phyloP scores from a whole-genome alignment of 2,888 invertebrate species.

The Heliconius charithonia region DNA sequence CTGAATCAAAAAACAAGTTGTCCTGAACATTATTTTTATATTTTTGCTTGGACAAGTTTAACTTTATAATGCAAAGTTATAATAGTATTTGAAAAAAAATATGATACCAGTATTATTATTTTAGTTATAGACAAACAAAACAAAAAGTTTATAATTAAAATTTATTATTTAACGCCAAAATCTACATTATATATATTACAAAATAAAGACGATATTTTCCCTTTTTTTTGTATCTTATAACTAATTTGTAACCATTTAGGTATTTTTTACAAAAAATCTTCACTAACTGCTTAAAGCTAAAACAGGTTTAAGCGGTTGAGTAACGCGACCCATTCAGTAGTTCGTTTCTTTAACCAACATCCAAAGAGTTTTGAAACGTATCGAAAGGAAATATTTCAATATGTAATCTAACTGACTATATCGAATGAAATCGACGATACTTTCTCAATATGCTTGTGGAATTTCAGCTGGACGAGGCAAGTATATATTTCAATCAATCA shows the following conservation, averaged over 20 bases:
- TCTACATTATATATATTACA: too few relatives aligned
- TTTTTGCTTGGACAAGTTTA: too few relatives aligned
- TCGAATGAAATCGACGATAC: constrained; percentile 9
- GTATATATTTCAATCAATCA: not conserved
- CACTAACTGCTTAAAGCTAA: not conserved
- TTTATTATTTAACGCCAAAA: too few relatives aligned
- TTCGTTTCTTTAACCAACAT: constrained; percentile 18
- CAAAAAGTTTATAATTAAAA: too few relatives aligned
- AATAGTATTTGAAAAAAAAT: too few relatives aligned
- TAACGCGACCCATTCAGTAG: constrained; percentile 21
- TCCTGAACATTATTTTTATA: too few relatives aligned
- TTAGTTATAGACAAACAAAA: too few relatives aligned
- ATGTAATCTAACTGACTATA: constrained; percentile 1
- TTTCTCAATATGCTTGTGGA: constrained; percentile 6
- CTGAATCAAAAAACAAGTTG: too few relatives aligned
- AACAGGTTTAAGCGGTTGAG: constrained; percentile 24
- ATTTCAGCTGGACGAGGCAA: not conserved
- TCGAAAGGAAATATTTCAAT: constrained; percentile 30
- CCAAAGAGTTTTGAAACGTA: constrained; percentile 33
- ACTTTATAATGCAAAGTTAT: too few relatives aligned
- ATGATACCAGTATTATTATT: too few relatives aligned
- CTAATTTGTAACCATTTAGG: not conserved
- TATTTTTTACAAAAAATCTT: not conserved
- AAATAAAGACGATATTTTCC: too few relatives aligned
- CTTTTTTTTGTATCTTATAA: not conserved